Conservation (phyloP, 2,113 vertebrate genomes). For the Coptodon bakossiorum region DNA sequence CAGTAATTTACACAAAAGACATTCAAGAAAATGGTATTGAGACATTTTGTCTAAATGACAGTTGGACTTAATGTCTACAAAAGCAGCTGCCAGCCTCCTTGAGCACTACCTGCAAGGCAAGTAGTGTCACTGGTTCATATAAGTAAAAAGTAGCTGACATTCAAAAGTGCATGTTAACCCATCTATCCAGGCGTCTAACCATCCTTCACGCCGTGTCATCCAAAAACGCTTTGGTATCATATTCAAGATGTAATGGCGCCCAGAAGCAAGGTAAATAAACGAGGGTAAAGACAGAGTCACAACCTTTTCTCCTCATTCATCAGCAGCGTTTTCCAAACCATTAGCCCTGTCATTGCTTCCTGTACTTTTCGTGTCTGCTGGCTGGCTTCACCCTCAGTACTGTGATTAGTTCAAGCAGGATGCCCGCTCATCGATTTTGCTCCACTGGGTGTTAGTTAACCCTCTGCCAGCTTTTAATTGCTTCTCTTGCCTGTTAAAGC, state of each 20-base stretch:
- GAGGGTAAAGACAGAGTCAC: conserved; percentile 17
- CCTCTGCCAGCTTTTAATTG: conserved; percentile 63
- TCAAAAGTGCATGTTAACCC: neutral
- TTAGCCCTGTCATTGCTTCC: conserved; percentile 64
- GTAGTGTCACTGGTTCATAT: neutral
- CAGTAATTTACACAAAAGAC: conserved; percentile 45
- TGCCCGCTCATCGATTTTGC: conserved; percentile 58
- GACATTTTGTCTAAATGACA: conserved; percentile 43
- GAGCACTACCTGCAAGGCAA: conserved; percentile 4
- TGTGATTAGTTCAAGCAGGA: conserved; percentile 66
- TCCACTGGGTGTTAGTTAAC: conserved; percentile 61
- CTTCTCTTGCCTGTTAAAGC: conserved; percentile 50
- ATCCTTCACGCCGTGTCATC: neutral
- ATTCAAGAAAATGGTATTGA: conserved; percentile 48
- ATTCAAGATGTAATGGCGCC: neutral
- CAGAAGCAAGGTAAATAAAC: conserved; percentile 33
- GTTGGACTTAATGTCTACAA: conserved; percentile 30
- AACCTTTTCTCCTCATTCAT: conserved; percentile 55
- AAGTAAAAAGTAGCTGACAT: neutral
- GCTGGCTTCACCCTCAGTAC: conserved; percentile 46
- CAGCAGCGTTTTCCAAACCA: conserved; percentile 66
- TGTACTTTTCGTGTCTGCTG: conserved; percentile 58
- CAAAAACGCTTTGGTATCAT: neutral
- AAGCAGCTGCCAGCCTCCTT: neutral
- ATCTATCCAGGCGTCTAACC: neutral